Evolutionary conservation across 2,113 vertebrate species (phyloP).

Genomic region (Laterallus jamaicensis): DNA sequence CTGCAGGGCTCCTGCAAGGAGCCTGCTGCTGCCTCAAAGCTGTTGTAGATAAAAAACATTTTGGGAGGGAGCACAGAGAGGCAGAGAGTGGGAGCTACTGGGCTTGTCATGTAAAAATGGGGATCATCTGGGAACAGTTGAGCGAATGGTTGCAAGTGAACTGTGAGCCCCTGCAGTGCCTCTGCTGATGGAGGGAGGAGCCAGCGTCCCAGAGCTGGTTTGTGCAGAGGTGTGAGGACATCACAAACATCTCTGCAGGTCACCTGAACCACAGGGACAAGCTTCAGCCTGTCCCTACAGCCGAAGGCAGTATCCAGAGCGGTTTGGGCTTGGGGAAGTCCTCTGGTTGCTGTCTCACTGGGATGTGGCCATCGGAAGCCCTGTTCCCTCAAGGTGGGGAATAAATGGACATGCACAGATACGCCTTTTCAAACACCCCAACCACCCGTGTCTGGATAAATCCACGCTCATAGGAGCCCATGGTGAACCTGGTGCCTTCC

Average conservation of each 20-base stretch:
- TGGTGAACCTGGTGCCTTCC: background rate
- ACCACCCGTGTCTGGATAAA: background rate
- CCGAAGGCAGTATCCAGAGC: background rate
- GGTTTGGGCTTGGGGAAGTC: background rate
- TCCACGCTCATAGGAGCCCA: background rate
- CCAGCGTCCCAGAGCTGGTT: rapidly evolving
- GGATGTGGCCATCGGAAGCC: background rate
- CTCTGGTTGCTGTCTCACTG: rapidly evolving
- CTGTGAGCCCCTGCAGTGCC: rapidly evolving
- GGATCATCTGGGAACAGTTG: background rate
- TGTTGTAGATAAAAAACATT: background rate
- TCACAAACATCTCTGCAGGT: background rate
- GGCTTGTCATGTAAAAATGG: background rate
- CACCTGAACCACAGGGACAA: background rate
- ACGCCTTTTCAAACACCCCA: background rate
- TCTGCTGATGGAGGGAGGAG: background rate
- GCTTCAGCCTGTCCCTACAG: background rate
- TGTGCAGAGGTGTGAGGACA: background rate
- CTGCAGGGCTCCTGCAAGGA: background rate
- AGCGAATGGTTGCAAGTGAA: rapidly evolving
- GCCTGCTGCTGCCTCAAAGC: background rate
- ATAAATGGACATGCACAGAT: background rate
- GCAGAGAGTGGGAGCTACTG: background rate
- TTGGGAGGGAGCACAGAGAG: background rate
- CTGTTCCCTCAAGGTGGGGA: background rate